These are phyloP conservation scores for Strix uralensis DNA, from an alignment of 2,113 vertebrate species.

Conservation along the genomic window DNA sequence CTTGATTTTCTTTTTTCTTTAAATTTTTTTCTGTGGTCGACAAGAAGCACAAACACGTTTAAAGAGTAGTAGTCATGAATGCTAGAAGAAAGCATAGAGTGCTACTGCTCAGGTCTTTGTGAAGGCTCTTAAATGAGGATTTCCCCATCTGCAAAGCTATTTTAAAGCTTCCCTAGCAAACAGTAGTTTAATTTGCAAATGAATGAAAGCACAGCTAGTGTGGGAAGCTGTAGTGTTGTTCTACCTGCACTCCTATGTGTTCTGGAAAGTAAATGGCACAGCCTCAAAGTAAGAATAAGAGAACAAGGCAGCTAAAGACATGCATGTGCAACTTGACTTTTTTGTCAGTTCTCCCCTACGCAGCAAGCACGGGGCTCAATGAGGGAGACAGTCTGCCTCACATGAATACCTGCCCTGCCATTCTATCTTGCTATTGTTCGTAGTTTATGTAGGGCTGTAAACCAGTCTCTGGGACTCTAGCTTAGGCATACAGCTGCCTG, in stretches of 20 bases:
- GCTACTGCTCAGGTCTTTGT: background rate
- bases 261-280: background rate
- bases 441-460: background rate
- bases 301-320: background rate
- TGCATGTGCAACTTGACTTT: background rate
- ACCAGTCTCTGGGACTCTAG: background rate
- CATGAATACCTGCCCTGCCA: background rate
- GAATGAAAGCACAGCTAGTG: background rate
- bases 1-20: background rate
- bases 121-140: background rate
- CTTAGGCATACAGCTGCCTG: background rate
- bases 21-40: background rate
- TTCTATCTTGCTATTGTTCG: background rate
- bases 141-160: background rate
- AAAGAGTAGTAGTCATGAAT: background rate
- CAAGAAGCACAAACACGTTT: background rate
- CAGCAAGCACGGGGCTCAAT: background rate
- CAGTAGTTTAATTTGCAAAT: slow-evolving; percentile 27
- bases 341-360: background rate
- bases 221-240: background rate
- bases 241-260: background rate
- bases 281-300: background rate
- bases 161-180: background rate
- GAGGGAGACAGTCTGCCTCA: background rate
- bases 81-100: background rate